A percentile compares a stretch with the other conserved stretches of the same genome.
These are phyloP conservation scores for Stylophora pistillata DNA, from an alignment of 64 coral and sea anemone species.

Conservation along the genomic window DNA sequence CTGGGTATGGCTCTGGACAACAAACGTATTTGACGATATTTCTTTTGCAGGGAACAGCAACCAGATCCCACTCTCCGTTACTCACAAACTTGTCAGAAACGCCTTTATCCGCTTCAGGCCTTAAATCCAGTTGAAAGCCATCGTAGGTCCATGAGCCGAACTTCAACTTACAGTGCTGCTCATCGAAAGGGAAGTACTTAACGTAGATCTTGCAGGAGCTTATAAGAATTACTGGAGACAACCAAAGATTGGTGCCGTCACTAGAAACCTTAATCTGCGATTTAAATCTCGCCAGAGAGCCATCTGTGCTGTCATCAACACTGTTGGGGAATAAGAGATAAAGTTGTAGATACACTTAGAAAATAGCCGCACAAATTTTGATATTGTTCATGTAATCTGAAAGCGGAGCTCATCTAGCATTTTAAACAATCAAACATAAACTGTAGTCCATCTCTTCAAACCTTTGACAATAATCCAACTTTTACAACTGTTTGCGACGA, in stretches of 20 bases:
- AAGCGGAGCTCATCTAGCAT: too few species aligned
- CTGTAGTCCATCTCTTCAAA: too few species aligned
- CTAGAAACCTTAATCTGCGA: constrained; percentile 69
- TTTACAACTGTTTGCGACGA: too few species aligned
- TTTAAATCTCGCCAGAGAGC: constrained; percentile 78
- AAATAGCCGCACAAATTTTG: too few species aligned
- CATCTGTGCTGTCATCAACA: constrained; percentile 75
- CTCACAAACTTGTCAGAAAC: constrained; percentile 36
- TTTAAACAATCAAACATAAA: too few species aligned
- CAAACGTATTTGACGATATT: constrained; percentile 54
- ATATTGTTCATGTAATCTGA: background rate
- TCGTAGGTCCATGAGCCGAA: constrained; percentile 86
- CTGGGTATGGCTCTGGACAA: constrained; percentile 65
- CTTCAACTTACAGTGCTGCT: constrained; percentile 75
- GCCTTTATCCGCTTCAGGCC: constrained; percentile 36
- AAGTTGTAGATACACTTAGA: too few species aligned
- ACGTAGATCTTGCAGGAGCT: constrained; percentile 95
- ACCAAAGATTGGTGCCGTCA: constrained; percentile 89
- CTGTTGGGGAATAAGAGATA: constrained; percentile 38
- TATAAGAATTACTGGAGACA: constrained; percentile 85
- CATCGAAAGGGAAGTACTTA: constrained; percentile 92
- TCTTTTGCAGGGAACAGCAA: constrained; percentile 49
- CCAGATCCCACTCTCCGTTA: constrained; percentile 77
- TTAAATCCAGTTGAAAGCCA: constrained; percentile 57
- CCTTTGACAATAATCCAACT: too few species aligned